Evolutionary conservation across 2,888 invertebrate genomes (phyloP).

Genomic region (Cloeon dipterum): DNA sequence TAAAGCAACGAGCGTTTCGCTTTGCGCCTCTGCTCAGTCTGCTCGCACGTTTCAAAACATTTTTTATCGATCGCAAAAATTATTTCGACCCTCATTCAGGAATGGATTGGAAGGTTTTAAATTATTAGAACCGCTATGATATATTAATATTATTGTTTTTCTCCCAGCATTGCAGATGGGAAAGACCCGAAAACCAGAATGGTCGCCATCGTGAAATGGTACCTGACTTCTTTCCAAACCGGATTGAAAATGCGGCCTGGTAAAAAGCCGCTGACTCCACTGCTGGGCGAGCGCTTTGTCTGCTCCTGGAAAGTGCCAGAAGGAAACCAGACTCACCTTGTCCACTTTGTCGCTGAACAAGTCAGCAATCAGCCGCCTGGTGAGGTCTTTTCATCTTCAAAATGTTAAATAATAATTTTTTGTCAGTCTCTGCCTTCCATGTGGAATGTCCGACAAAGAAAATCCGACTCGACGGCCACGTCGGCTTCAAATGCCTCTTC

Average conservation of each 20-base stretch:
- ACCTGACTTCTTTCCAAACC: conserved; percentile 22
- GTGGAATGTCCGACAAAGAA: conserved; percentile 21
- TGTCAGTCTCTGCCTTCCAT: conserved; percentile 23
- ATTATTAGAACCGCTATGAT: no score
- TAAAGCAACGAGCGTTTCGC: no score
- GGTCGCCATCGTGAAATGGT: conserved; percentile 22
- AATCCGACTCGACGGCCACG: conserved; percentile 20
- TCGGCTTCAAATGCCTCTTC: conserved; percentile 24
- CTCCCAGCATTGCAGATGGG: conserved; percentile 10
- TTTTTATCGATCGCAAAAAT: no score
- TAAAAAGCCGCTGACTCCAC: conserved; percentile 28
- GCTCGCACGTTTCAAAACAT: no score
- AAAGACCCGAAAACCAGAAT: conserved; percentile 16
- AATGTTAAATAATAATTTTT: no score
- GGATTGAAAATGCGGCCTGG: conserved; percentile 16
- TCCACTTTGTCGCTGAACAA: conserved; percentile 18
- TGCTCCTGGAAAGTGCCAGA: conserved; percentile 21
- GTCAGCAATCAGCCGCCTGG: conserved; percentile 26
- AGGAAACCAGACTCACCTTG: conserved; percentile 1
- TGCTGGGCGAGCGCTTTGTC: conserved; percentile 26
- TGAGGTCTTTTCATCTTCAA: no score
- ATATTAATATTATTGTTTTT: no score
- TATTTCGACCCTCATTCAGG: no score
- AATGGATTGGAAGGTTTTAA: no score
- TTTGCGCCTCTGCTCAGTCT: no score